These are phyloP conservation scores for Poecile montanus DNA, from an alignment of 2,797 vertebrate species.

Conservation along the genomic window DNA sequence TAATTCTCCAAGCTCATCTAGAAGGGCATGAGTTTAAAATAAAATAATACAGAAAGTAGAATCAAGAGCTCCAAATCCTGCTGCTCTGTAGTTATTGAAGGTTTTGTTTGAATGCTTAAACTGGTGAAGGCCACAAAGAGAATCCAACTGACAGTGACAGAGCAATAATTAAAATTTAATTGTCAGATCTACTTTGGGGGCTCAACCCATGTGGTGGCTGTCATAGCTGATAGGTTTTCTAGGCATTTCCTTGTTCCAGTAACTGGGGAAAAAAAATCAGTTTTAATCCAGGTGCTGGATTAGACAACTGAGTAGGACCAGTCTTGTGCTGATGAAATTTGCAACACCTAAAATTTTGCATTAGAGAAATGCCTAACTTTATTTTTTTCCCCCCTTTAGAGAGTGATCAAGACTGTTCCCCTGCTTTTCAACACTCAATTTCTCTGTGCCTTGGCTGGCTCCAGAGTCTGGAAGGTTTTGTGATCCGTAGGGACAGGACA, in stretches of 20 bases:
- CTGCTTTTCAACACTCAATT: background rate
- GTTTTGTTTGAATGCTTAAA: background rate
- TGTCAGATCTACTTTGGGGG: background rate
- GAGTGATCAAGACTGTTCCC: background rate
- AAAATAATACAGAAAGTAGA: background rate
- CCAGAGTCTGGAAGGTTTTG: background rate
- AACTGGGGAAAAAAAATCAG: background rate
- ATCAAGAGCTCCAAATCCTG: background rate
- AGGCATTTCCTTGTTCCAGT: background rate
- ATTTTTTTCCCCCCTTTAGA: background rate
- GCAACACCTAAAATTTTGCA: background rate
- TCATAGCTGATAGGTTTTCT: background rate
- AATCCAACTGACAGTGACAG: background rate
- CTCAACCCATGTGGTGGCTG: background rate
- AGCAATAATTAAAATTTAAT: background rate
- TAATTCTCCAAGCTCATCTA: background rate
- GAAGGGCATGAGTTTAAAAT: background rate
- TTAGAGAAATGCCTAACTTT: background rate
- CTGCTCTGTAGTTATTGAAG: background rate
- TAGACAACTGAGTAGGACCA: background rate
- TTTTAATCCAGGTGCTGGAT: background rate
- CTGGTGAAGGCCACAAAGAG: background rate
- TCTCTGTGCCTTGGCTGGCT: constrained; percentile 1
- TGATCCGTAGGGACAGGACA: background rate
- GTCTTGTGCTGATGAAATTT: background rate